Base-by-base conservation (phyloP, 1,140 invertebrate species). In the Olivierus martensii region DNA sequence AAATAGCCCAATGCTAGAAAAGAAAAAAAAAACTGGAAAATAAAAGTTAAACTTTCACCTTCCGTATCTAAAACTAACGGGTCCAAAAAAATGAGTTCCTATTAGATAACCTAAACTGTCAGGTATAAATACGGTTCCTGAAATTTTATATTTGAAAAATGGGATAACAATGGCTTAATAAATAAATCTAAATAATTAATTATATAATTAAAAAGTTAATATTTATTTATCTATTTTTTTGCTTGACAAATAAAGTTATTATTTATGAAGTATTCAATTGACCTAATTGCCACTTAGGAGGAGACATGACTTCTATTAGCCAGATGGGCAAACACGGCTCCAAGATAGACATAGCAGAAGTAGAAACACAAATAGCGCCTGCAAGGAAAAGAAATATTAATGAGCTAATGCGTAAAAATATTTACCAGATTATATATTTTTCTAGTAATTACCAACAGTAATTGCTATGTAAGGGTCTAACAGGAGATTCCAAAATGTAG, bases 241-340 rank as follows among this genome's bases (percentile, higher is more conserved):
- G 38, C 38, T 17, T 17, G 17, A 17, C 12, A 12, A 39, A 39
- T 39, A 17, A 12, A 12, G 12, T 39, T 17, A 12, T 17, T 39
- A 17, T 39, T 12, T 39, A 17, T 12, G 38, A 39, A 12, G 38
- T 39, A 43, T 53, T n/a, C 19, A 43, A 46, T 14, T 59, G 59
- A 83, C 82, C 72, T 78, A 76, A 2, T 51, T 65, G 60, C 64
- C 64, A 65, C 50, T 52, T 57, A 12, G 60, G 56, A 37, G 84
- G 81, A 59, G 81, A 75, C 4, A 87, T 72, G 49, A 78, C 76
- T 41, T 76, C 75, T 61, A 83, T 77, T 11, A 88, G 63, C 84
- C 84, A 87, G 61, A 87, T 77, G 2, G 84, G 85, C n/a, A 88
- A 65, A 62, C 82, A 86, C 0, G 84, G 81, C 63, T 88, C 85